Evolutionary conservation across 2,888 invertebrate species (phyloP).

Genomic region (Drosophila paucipuncta): DNA sequence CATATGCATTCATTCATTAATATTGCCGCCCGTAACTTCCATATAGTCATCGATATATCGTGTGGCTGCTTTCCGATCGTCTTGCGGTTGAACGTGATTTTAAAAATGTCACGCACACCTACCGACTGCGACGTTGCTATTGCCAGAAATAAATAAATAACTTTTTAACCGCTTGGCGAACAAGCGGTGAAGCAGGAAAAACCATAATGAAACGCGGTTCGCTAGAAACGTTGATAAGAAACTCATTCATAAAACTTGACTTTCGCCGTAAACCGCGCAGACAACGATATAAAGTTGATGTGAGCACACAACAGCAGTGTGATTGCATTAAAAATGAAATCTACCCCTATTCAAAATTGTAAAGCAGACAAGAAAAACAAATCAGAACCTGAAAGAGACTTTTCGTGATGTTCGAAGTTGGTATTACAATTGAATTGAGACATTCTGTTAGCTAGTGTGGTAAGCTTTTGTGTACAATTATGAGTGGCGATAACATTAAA

Average conservation of each 20-base stretch:
- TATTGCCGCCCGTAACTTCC: slow-evolving; percentile 34
- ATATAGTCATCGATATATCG: slow-evolving; percentile 57
- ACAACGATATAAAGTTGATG: background rate
- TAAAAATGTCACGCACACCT: slow-evolving; percentile 79
- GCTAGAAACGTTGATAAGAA: slow-evolving; percentile 55
- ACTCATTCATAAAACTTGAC: slow-evolving; percentile 64
- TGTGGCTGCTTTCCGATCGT: slow-evolving; percentile 47
- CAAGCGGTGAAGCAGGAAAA: slow-evolving; percentile 5
- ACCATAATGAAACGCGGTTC: slow-evolving; percentile 46
- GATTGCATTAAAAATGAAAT: background rate
- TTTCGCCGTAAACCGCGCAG: slow-evolving; percentile 14
- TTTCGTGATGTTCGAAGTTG: background rate
- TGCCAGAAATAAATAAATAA: slow-evolving; percentile 26
- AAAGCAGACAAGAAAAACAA: background rate
- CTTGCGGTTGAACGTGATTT: slow-evolving; percentile 80
- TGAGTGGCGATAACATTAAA: background rate
- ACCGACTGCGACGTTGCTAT: slow-evolving; percentile 2
- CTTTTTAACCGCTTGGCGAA: slow-evolving; percentile 14
- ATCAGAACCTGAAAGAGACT: background rate
- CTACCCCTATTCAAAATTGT: slow-evolving; percentile 3
- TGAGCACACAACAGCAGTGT: background rate
- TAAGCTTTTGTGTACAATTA: background rate
- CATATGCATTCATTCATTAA: slow-evolving; percentile 8
- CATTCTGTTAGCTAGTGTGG: background rate
- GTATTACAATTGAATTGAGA: background rate